A percentile compares a stretch with the other conserved stretches of the same genome.
phyloP scores from a whole-genome alignment of 2,113 vertebrate genomes.

The Leptodactylus fuscus region DNA sequence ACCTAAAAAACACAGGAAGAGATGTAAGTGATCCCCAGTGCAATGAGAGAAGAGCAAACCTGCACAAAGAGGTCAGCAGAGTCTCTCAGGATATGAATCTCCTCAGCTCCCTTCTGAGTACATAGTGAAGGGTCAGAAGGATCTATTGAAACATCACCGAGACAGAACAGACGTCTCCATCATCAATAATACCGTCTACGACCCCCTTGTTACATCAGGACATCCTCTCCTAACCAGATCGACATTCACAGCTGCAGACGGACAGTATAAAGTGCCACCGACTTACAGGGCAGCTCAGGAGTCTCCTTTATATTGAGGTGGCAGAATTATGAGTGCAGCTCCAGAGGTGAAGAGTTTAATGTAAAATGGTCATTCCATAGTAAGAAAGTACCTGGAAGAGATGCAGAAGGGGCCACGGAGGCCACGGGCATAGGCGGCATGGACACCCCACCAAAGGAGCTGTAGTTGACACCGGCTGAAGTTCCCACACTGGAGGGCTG shows the following conservation, averaged over 20 bases:
- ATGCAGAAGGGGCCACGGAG: constrained; percentile 95
- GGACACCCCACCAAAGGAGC: constrained; percentile 94
- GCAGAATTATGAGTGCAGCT: neutral
- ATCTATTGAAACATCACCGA: constrained; percentile 62
- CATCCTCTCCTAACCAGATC: too few species aligned
- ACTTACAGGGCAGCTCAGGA: too few species aligned
- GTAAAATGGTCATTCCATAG: too few species aligned
- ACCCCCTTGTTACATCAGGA: too few species aligned
- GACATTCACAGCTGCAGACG: neutral
- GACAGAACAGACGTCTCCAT: too few species aligned
- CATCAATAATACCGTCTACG: too few species aligned
- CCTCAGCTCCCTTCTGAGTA: constrained; percentile 48
- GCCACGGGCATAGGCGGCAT: constrained; percentile 98
- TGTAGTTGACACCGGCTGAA: constrained; percentile 93
- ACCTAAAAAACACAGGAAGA: constrained; percentile 72
- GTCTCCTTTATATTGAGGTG: too few species aligned
- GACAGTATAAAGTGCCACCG: neutral
- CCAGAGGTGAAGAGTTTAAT: neutral
- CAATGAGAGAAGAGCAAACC: too few species aligned
- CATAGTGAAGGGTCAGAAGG: constrained; percentile 65
- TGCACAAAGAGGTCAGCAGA: too few species aligned
- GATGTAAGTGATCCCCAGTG: too few species aligned
- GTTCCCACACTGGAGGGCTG: constrained; percentile 90
- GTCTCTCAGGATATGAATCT: constrained; percentile 66
- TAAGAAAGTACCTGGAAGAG: constrained; percentile 93